phyloP scores from a whole-genome alignment of 2,113 vertebrate species.

The Scytalopus superciliaris region DNA sequence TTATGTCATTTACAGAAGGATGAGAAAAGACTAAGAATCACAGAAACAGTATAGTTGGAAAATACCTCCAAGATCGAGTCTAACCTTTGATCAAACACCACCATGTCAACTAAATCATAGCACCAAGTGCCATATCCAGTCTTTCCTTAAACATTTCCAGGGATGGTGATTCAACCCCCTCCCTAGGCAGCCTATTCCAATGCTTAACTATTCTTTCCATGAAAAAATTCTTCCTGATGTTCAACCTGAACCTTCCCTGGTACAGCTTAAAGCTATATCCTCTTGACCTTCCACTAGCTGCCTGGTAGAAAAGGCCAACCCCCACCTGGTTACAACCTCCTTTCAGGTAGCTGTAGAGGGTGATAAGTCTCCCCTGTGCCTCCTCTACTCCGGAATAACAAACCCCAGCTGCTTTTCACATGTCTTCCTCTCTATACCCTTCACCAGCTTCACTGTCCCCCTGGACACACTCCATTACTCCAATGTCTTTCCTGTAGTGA shows the following conservation, averaged over 20 bases:
- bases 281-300: not conserved
- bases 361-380: not conserved
- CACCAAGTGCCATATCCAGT: too few relatives aligned
- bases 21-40: conserved; percentile 37
- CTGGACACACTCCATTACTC: not conserved
- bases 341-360: not conserved
- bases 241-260: not conserved
- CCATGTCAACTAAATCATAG: not conserved
- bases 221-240: not conserved
- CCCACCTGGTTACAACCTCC: not conserved
- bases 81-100: not conserved
- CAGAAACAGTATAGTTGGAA: not conserved
- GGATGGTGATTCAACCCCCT: not conserved
- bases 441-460: not conserved
- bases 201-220: not conserved
- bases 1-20: conserved; percentile 38
- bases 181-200: not conserved
- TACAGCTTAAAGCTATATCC: not conserved
- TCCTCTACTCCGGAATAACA: not conserved
- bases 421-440: not conserved
- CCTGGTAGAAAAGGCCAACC: not conserved
- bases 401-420: not conserved
- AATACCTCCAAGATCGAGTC: not conserved
- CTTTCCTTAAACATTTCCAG: not conserved
- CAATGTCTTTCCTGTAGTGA: not conserved